phyloP scores from a whole-genome alignment of 2,113 vertebrate genomes.

The Vidua macroura region DNA sequence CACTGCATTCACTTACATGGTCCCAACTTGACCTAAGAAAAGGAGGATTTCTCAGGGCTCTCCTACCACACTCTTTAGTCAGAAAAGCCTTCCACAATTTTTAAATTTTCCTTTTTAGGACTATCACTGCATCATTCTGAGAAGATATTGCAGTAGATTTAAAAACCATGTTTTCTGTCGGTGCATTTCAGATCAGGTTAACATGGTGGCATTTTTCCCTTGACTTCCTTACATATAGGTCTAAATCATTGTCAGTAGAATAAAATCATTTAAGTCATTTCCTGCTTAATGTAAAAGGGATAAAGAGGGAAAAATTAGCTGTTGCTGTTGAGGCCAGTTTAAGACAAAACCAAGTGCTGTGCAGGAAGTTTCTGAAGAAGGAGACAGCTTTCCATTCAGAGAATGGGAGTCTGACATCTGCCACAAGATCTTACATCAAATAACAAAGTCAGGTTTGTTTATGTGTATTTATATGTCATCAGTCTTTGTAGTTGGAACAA shows the following conservation, averaged over 20 bases:
- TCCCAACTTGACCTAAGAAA: not conserved
- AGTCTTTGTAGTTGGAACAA: not conserved
- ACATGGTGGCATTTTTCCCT: not conserved
- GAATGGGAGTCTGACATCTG: not conserved
- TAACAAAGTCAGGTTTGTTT: conserved; percentile 3
- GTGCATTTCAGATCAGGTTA: not conserved
- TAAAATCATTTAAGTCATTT: not conserved
- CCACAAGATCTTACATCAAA: not conserved
- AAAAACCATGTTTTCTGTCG: not conserved
- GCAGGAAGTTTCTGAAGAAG: not conserved
- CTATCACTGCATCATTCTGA: not conserved
- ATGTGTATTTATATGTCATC: not conserved
- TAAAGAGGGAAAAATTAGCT: not conserved
- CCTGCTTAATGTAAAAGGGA: not conserved
- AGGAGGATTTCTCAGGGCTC: not conserved
- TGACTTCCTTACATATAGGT: not conserved
- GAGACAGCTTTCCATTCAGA: not conserved
- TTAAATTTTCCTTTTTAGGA: not conserved
- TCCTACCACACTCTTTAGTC: not conserved
- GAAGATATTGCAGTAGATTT: not conserved
- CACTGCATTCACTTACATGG: not conserved
- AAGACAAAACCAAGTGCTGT: not conserved
- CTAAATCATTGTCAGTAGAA: not conserved
- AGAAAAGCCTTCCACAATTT: not conserved
- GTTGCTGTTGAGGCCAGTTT: not conserved